A percentile compares a stretch with the other conserved stretches of the same genome.
Conservation (phyloP, 2,888 invertebrate species). For the Ditylenchus weischeri region DNA sequence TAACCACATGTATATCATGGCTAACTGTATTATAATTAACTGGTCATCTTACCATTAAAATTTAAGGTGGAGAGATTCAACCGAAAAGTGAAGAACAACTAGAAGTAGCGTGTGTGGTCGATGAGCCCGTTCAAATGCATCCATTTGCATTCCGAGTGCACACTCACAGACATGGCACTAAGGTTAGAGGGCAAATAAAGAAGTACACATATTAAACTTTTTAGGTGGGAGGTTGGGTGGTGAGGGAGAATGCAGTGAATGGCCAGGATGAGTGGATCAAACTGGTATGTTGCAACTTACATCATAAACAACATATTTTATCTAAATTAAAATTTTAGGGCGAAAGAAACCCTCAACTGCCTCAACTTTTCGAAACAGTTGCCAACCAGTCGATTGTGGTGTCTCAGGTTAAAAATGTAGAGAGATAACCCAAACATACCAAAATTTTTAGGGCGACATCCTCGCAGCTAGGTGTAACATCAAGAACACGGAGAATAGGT, state of each 20-base stretch:
- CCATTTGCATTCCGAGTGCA: conserved; percentile 93
- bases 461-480: conserved; percentile 61
- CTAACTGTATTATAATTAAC: no score
- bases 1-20: no score
- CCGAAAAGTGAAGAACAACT: conserved; percentile 34
- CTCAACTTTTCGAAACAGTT: conserved; percentile 89
- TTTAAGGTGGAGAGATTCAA: conserved; percentile 69
- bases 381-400: conserved; percentile 68
- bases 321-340: conserved; percentile 78
- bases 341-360: conserved; percentile 78
- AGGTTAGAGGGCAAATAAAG: conserved; percentile 17
- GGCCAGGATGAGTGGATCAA: conserved; percentile 33
- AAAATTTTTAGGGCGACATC: conserved; percentile 64
- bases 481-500: conserved; percentile 52
- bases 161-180: conserved; percentile 68
- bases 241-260: conserved; percentile 38
- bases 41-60: no score
- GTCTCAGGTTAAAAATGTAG: conserved; percentile 35
- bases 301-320: conserved; percentile 16
- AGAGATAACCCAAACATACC: background rate
- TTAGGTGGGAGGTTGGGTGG: conserved; percentile 48
- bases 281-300: conserved; percentile 9
- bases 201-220: no score
- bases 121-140: conserved; percentile 67
- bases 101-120: conserved; percentile 6